Percentiles rank a stretch among this genome's conserved stretches.
Conservation (phyloP, 2,888 invertebrate species). For the Schizaphis graminum region DNA sequence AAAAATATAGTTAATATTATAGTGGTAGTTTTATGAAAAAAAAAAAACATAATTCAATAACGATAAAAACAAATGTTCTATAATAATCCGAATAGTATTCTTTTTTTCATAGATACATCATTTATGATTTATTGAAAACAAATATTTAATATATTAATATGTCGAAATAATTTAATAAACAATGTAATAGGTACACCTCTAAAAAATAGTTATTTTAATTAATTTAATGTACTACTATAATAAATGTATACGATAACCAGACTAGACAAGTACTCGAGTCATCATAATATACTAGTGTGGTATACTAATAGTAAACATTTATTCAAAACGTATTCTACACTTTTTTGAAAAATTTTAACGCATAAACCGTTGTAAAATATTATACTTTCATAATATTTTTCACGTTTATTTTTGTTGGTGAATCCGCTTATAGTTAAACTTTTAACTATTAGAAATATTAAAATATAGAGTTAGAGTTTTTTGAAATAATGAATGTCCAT, state of each 20-base stretch:
- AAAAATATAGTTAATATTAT: too few species aligned
- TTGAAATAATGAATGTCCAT: neutral
- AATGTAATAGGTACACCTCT: neutral
- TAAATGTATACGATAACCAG: neutral
- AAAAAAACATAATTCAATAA: too few species aligned
- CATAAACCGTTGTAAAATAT: neutral
- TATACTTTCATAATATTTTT: neutral
- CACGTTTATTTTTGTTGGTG: neutral
- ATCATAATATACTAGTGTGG: neutral
- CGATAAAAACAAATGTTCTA: too few species aligned
- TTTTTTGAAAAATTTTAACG: too few species aligned
- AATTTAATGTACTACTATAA: neutral
- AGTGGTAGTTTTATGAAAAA: too few species aligned
- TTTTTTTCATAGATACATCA: too few species aligned
- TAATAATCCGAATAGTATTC: too few species aligned
- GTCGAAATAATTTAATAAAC: neutral
- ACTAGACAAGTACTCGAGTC: too few species aligned
- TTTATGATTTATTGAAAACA: neutral
- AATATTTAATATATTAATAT: neutral
- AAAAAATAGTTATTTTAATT: neutral
- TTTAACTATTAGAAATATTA: neutral
- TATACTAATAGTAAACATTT: neutral
- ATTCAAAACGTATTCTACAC: neutral
- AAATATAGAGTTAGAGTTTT: neutral
- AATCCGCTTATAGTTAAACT: neutral